Evolutionary conservation across 2,113 vertebrate genomes (phyloP).

Genomic region (Ictidomys tridecemlineatus): DNA sequence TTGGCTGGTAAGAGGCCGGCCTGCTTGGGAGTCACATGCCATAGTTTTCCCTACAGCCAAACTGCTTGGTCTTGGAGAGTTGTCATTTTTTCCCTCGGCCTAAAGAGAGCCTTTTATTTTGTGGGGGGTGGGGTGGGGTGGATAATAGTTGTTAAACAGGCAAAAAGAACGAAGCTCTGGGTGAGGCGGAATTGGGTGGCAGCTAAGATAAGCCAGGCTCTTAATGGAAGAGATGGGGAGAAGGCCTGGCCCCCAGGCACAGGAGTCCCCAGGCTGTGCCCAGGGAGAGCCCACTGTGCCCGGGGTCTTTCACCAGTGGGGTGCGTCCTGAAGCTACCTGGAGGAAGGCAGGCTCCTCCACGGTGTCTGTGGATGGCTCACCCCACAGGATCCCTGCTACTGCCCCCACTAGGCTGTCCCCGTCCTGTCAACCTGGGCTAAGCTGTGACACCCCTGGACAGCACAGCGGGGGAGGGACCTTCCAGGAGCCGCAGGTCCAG

Average conservation of each 20-base stretch:
- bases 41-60: background rate
- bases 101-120: background rate
- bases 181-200: background rate
- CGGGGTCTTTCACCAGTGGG: accelerated
- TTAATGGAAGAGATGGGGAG: background rate
- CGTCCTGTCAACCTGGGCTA: background rate
- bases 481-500: accelerated
- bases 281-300: background rate
- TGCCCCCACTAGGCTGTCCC: background rate
- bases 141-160: background rate
- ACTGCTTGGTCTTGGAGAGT: background rate
- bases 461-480: accelerated
- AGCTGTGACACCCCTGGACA: background rate
- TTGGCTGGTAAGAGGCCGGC: background rate
- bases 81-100: background rate
- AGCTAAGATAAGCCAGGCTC: accelerated
- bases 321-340: background rate
- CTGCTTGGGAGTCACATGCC: background rate
- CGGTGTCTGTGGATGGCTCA: background rate
- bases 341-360: accelerated
- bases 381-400: background rate
- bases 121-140: accelerated
- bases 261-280: background rate
- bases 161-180: background rate
- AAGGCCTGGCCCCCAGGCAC: background rate